Conservation (phyloP, 2,113 vertebrate species). For the Riparia riparia region DNA sequence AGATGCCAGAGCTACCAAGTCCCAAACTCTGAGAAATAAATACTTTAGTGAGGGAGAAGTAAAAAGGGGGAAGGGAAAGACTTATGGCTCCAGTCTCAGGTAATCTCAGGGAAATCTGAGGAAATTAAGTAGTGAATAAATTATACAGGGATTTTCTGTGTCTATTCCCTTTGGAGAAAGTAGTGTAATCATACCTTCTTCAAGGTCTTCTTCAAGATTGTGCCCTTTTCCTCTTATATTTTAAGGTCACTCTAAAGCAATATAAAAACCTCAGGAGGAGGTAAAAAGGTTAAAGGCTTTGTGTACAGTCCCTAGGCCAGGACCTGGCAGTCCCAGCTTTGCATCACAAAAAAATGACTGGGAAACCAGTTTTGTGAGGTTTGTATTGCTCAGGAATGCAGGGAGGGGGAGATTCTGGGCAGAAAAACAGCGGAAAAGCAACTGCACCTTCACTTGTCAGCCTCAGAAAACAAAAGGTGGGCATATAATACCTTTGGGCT, state of each 20-base stretch:
- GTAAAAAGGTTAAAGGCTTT: slow-evolving; percentile 55
- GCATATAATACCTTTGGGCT: neutral
- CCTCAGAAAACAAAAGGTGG: neutral
- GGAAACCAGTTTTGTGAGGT: slow-evolving; percentile 4
- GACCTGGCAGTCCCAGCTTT: neutral
- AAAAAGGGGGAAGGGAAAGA: neutral
- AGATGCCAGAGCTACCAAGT: neutral
- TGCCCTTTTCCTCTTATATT: neutral
- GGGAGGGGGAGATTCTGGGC: slow-evolving; percentile 1
- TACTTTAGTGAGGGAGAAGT: neutral
- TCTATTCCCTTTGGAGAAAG: neutral
- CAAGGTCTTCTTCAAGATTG: neutral
- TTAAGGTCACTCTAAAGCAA: neutral
- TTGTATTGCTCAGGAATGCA: slow-evolving; percentile 24
- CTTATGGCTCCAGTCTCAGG: neutral
- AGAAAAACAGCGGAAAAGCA: neutral
- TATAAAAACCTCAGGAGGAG: slow-evolving; percentile 29
- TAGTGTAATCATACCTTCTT: neutral
- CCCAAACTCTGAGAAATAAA: neutral
- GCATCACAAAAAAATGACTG: neutral
- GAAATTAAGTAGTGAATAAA: neutral
- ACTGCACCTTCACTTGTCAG: neutral
- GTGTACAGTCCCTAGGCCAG: neutral
- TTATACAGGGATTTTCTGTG: neutral
- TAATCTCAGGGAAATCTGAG: neutral